Base-by-base conservation (phyloP, 2,888 invertebrate species). In the Morinoia aosen region DNA sequence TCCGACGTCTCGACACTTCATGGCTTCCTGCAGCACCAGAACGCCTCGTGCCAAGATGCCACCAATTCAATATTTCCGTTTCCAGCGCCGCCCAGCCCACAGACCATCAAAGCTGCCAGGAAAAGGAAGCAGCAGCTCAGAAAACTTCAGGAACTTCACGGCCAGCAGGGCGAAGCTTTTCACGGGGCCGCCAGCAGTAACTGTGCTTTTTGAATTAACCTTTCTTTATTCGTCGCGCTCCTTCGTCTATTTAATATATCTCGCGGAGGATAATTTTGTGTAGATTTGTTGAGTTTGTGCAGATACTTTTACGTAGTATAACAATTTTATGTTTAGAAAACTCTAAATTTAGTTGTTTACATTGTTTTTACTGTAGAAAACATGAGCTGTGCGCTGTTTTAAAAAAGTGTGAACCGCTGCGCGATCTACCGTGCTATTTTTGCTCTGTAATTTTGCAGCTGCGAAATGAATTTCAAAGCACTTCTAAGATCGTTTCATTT, bases 41-140 rank as follows among this genome's bases (percentile, higher is more conserved):
- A 48, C 40, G 14, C 90, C 8, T 14, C 40, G 90, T 12, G 90
- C 90, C 40, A 16, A 40, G 90, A 90, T 48, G 40, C 39, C 40
- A 19, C 90, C 8, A 39, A 40, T 94, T n/a, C 94, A 48, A 58
- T 94, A 14, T 94, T 94, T n/a, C 94, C 94, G 11, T 94, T 94
- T 19, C 94, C 94, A 94, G 94, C 94, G 57, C 94, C 94, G 16
- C 94, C 94, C 3, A 94, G 94, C 48, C 94, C 94, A 3, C 56
- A 94, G 39, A 48, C 94, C 5, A 58, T 94, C n/a, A 94, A 58
- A 94, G 94, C 94, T 16, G 94, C 94, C 39, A 94, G 94, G 58
- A 94, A 94, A 58, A 94, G 48, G 94, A 94, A 94, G 33, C 94
- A 94, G 48, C 94, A 94, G n/a, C 94, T 58, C n/a, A n/a, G 58